Percentiles rank a stretch among this genome's conserved stretches.
Evolutionary conservation across 2,113 vertebrate genomes (phyloP).

Genomic region (Dendropsophus ebraccatus): DNA sequence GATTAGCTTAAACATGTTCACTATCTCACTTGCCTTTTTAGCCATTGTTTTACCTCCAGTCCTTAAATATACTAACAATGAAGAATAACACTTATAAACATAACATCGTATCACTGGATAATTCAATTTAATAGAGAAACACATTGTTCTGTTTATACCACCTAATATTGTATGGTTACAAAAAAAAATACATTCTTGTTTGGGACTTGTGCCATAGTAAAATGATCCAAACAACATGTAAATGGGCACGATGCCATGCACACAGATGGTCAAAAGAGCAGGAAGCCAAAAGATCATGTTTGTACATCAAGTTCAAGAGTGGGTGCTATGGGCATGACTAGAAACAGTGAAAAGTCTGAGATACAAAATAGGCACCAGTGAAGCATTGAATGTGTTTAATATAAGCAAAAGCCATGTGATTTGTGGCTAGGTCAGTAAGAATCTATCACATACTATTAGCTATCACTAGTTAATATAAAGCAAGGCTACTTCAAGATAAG

Average conservation of each 20-base stretch:
- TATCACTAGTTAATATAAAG: too few species aligned
- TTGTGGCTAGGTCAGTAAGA: not conserved
- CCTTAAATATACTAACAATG: not conserved
- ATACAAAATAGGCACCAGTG: slow-evolving; percentile 15
- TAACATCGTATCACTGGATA: not conserved
- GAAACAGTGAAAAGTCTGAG: slow-evolving; percentile 72
- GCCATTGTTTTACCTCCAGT: not conserved
- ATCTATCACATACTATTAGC: not conserved
- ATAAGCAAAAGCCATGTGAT: not conserved
- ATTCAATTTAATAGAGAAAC: not conserved
- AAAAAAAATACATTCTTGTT: slow-evolving; percentile 77
- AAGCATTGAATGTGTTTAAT: slow-evolving; percentile 5
- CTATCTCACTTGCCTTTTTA: slow-evolving; percentile 24
- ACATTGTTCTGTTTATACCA: not conserved
- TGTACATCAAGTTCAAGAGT: slow-evolving; percentile 76
- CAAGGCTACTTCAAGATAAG: too few species aligned
- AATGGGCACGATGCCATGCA: slow-evolving; percentile 80
- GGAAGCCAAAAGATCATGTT: slow-evolving; percentile 86
- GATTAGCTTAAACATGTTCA: slow-evolving; percentile 42
- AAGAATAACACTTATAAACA: not conserved
- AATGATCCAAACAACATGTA: slow-evolving; percentile 85
- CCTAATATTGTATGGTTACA: slow-evolving; percentile 18
- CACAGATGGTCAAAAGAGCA: slow-evolving; percentile 85
- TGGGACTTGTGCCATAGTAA: slow-evolving; percentile 82
- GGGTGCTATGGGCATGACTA: slow-evolving; percentile 85